Conservation (phyloP, 2,888 invertebrate genomes). For the Drosophila neoperkinsi region DNA sequence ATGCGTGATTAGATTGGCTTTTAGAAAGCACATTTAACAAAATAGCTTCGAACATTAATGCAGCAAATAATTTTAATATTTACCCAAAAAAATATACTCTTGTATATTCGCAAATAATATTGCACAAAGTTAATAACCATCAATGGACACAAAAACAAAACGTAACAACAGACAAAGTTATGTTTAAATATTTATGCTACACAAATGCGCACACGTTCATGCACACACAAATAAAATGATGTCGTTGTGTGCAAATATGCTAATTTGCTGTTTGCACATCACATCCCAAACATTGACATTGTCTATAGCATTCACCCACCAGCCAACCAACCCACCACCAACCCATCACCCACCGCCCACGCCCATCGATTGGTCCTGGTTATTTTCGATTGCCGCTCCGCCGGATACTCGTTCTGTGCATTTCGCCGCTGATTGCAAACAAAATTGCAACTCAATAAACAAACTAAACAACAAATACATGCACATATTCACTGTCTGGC, state of each 20-base stretch:
- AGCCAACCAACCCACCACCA: not conserved
- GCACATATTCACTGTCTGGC: conserved; percentile 15
- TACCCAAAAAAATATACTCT: conserved; percentile 13
- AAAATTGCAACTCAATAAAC: conserved; percentile 80
- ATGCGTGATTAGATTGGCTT: conserved; percentile 1
- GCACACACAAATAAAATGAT: conserved; percentile 52
- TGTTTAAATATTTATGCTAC: conserved; percentile 69
- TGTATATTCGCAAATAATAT: conserved; percentile 22
- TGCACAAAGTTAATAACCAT: conserved; percentile 45
- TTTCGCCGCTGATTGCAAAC: conserved; percentile 73
- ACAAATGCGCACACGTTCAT: conserved; percentile 37
- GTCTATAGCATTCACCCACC: not conserved
- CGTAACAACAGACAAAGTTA: conserved; percentile 50
- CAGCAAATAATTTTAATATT: conserved; percentile 21
- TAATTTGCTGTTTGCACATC: conserved; percentile 73
- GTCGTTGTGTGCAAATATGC: conserved; percentile 75
- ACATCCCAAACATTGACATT: conserved; percentile 37
- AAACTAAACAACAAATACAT: conserved; percentile 73
- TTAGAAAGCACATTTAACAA: conserved; percentile 2
- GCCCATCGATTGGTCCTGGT: conserved; percentile 5
- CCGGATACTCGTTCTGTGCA: conserved; percentile 36
- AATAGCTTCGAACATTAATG: conserved; percentile 9
- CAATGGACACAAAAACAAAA: conserved; percentile 21
- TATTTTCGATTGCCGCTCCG: conserved; percentile 25
- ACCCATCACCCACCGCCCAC: not conserved